Base-by-base conservation (phyloP, 2,113 vertebrate species). In the Tenebrosternarchus preto region DNA sequence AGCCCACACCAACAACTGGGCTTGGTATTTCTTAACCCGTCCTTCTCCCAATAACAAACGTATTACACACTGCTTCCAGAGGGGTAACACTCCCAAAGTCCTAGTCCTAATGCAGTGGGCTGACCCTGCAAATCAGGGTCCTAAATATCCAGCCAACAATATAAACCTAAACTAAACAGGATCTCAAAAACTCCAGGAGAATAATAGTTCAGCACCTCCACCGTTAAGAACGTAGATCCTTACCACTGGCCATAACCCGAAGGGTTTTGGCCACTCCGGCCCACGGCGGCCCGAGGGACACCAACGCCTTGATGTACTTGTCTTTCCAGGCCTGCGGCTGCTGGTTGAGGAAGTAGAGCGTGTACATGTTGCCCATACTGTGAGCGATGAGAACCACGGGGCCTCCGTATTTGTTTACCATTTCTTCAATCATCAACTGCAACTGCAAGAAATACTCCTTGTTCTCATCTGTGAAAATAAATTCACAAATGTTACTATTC, bases 331-430 rank as follows among this genome's bases (percentile, higher is more conserved):
- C 93, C 87, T 99, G 97, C 0, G 94, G 88, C 89, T 98, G 97
- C 31, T 86, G 95, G 88, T 96, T 98, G 78, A 99, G 95, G 91
- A 99, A 99, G 90, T 98, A 99, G 55, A 99, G 91, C 0, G 92
- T 95, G 90, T 99, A 99, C 94, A 99, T 93, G 83, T 99, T 99
- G 19, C 98, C 98, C 98, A 99, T 99, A 36, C 98, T 99, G 91
- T 99, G 98, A 70, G 97, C 97, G 4, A 98, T 93, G 57, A 99
- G 91, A 46, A 98, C 95, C 81, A 98, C 95, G 0, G 96, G 96
- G 66, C 94, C 89, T 0, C 94, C 93, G 0, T 95, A 94, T 31
- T 94, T 91, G 80, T 95, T 88, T 1, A 94, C 92, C 96, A 99
- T 96, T 2, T 91, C 87, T 88, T 99, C 98, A 16, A 99, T 96